Evolutionary conservation across 2,113 vertebrate species (phyloP).

Genomic region (Eulemur rufifrons): DNA sequence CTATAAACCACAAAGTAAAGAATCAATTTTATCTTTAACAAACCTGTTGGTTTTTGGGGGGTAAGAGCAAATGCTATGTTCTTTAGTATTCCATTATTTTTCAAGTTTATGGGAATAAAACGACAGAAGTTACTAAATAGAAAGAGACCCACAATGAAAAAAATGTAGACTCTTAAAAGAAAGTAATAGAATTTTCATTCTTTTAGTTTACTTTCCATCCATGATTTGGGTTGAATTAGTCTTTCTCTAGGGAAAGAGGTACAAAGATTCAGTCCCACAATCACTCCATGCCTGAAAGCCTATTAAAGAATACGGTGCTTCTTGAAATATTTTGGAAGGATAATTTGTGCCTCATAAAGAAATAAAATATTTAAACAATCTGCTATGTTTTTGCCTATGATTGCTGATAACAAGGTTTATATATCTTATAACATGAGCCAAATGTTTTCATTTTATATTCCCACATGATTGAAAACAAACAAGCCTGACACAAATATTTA

Average conservation of each 20-base stretch:
- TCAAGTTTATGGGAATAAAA: not conserved
- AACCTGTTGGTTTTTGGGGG: not conserved
- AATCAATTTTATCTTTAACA: conserved; percentile 1
- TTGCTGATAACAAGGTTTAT: not conserved
- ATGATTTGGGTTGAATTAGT: not conserved
- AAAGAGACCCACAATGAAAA: not conserved
- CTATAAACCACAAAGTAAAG: conserved; percentile 19
- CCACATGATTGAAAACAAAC: conserved; percentile 2
- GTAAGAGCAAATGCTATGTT: not conserved
- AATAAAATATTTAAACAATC: conserved; percentile 25
- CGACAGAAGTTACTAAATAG: not conserved
- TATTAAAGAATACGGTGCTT: not conserved
- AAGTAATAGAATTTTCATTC: not conserved
- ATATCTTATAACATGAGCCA: not conserved
- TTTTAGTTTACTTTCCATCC: conserved; percentile 14
- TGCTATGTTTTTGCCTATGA: not conserved
- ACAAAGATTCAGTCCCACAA: not conserved
- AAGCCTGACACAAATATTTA: not conserved
- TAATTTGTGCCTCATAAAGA: not conserved
- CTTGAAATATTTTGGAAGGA: not conserved
- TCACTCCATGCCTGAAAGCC: not conserved
- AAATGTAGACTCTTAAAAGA: not conserved
- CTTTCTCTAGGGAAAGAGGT: not conserved
- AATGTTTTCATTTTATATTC: not conserved
- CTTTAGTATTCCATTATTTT: not conserved